phyloP scores from a whole-genome alignment of 2,113 vertebrate species.

The Poicephalus meyeri region DNA sequence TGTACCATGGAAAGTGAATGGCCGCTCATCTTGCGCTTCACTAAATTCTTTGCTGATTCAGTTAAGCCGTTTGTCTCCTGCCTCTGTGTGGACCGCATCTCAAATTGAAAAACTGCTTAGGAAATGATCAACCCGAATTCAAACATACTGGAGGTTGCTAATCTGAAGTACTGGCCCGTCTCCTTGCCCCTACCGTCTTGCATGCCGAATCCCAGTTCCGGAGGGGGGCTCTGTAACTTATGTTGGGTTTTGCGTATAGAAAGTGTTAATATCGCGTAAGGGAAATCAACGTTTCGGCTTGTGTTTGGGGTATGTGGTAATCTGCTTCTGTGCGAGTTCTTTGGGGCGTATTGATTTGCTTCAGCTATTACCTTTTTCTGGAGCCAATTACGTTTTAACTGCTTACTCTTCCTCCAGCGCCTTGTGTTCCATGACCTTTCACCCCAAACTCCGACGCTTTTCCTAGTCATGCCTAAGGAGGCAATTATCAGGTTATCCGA shows the following conservation, averaged over 20 bases:
- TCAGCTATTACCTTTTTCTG: background rate
- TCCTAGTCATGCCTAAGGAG: constrained; percentile 89
- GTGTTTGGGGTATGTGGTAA: background rate
- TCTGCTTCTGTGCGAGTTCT: background rate
- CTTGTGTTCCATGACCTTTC: constrained; percentile 85
- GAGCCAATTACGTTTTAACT: background rate
- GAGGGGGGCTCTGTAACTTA: background rate
- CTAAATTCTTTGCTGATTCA: background rate
- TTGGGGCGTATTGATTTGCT: background rate
- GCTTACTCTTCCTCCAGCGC: constrained; percentile 71
- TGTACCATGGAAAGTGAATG: background rate
- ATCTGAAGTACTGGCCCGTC: background rate
- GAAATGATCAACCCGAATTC: background rate
- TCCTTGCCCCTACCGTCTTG: background rate
- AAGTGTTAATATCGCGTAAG: background rate
- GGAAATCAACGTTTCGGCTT: background rate
- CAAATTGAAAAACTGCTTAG: background rate
- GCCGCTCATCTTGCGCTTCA: background rate
- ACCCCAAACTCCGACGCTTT: constrained; percentile 87
- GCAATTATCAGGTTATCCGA: constrained; percentile 80
- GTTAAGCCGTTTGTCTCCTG: background rate
- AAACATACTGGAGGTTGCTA: background rate
- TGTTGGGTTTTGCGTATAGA: background rate
- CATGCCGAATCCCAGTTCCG: background rate
- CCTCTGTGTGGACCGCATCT: background rate